phyloP scores from a whole-genome alignment of 1,140 invertebrate species.

The Drosophila kikkawai region DNA sequence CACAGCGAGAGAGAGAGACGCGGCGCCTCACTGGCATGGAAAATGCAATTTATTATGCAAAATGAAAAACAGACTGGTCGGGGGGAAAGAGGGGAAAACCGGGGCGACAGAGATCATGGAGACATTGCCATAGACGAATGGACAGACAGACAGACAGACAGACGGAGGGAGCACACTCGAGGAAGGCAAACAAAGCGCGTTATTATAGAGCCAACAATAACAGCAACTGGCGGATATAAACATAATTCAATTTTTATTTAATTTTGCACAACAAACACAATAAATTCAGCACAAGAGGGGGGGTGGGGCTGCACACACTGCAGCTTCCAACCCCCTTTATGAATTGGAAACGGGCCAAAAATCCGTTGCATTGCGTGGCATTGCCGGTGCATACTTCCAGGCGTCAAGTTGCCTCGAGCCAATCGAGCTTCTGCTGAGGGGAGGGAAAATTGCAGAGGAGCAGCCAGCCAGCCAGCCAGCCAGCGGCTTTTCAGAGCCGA shows the following conservation, averaged over 20 bases:
- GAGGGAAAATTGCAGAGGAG: neutral
- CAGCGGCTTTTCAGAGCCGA: constrained; percentile 22
- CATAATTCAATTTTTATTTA: constrained; percentile 84
- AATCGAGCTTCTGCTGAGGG: constrained; percentile 27
- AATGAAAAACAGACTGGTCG: constrained; percentile 69
- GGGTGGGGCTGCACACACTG: neutral
- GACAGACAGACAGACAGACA: constrained; percentile 25
- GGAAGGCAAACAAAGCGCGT: constrained; percentile 64
- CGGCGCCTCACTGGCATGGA: constrained; percentile 75
- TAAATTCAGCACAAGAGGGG: constrained; percentile 59
- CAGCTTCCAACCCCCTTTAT: constrained; percentile 18
- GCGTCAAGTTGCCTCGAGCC: constrained; percentile 55
- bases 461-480: neutral
- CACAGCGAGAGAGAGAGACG: constrained; percentile 26
- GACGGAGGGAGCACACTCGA: constrained; percentile 20
- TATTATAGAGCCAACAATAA: constrained; percentile 79
- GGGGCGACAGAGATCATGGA: constrained; percentile 55
- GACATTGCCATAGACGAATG: constrained; percentile 50
- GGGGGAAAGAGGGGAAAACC: neutral
- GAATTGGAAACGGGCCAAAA: constrained; percentile 49
- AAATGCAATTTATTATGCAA: constrained; percentile 84
- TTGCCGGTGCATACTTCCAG: constrained; percentile 48
- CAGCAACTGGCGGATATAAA: constrained; percentile 78
- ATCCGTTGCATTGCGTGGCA: constrained; percentile 16
- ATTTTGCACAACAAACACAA: constrained; percentile 80